phyloP scores from a whole-genome alignment of 2,888 invertebrate genomes.

The Pseudoips prasinana region DNA sequence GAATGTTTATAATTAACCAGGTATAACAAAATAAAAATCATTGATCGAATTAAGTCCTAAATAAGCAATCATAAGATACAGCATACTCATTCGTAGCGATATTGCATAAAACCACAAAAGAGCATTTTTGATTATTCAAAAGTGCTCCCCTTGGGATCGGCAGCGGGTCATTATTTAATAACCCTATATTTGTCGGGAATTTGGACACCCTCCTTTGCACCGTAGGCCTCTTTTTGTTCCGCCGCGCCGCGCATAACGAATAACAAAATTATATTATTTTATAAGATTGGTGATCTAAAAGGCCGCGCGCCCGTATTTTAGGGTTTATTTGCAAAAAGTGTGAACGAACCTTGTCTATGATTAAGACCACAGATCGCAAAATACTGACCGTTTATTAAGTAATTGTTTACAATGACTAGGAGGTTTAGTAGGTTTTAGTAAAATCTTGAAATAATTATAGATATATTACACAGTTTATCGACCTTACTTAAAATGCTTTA shows the following conservation, averaged over 20 bases:
- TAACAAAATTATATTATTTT: conserved; percentile 6
- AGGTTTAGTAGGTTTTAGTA: conserved; percentile 2
- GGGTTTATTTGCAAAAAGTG: conserved; percentile 12
- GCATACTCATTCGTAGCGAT: not conserved
- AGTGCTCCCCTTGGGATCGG: conserved; percentile 33
- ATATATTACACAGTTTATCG: no score
- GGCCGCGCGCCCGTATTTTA: conserved; percentile 19
- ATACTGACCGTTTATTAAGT: not conserved
- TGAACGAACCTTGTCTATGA: conserved; percentile 1
- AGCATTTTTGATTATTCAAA: conserved; percentile 21
- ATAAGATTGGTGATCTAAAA: conserved; percentile 18
- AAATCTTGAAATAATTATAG: no score
- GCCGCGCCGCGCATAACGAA: conserved; percentile 30
- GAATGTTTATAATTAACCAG: no score
- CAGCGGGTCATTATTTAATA: conserved; percentile 70
- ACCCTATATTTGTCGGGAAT: conserved; percentile 54
- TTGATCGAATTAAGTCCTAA: no score
- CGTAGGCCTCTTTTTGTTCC: conserved; percentile 69
- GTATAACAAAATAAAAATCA: no score
- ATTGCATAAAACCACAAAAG: conserved; percentile 21
- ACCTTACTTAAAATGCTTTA: no score
- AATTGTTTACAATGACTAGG: conserved; percentile 25
- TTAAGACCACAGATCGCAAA: conserved; percentile 20
- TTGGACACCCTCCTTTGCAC: conserved; percentile 64
- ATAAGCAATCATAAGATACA: no score